Percentiles rank a stretch among this genome's conserved stretches.
phyloP scores from a whole-genome alignment of 2,797 vertebrate genomes.

The Anniella stebbinsi region DNA sequence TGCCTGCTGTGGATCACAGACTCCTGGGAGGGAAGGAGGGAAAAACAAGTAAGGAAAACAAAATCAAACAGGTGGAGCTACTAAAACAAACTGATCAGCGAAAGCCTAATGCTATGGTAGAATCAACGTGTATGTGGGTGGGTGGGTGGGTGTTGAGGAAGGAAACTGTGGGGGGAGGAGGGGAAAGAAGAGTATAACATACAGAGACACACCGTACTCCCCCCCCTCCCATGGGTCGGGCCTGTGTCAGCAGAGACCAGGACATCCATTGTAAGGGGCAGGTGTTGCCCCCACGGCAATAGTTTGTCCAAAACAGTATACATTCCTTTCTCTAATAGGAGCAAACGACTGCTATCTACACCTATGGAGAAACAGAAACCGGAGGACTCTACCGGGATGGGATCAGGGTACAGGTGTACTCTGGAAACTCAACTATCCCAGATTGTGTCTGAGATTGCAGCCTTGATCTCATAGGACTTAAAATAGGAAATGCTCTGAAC shows the following conservation, averaged over 20 bases:
- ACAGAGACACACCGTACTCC: neutral
- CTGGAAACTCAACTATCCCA: neutral
- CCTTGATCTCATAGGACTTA: neutral
- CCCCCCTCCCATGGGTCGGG: no score
- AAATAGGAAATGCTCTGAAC: neutral
- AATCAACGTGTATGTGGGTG: neutral
- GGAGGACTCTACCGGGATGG: no score
- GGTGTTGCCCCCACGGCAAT: neutral
- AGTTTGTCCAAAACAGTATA: neutral
- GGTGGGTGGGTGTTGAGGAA: neutral
- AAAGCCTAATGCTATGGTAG: no score
- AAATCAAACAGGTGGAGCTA: neutral
- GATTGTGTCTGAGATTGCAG: neutral
- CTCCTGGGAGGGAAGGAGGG: constrained; percentile 72
- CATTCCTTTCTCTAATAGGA: neutral
- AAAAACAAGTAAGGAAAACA: neutral
- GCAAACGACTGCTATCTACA: neutral
- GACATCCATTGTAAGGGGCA: neutral
- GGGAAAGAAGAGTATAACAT: neutral
- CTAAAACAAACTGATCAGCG: neutral
- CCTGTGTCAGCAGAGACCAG: no score
- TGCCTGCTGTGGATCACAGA: constrained; percentile 87
- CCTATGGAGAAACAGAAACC: neutral
- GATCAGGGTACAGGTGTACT: no score
- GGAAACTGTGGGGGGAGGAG: neutral